Conservation (phyloP, 2,113 vertebrate species). For the Myrmecophaga tridactyla region DNA sequence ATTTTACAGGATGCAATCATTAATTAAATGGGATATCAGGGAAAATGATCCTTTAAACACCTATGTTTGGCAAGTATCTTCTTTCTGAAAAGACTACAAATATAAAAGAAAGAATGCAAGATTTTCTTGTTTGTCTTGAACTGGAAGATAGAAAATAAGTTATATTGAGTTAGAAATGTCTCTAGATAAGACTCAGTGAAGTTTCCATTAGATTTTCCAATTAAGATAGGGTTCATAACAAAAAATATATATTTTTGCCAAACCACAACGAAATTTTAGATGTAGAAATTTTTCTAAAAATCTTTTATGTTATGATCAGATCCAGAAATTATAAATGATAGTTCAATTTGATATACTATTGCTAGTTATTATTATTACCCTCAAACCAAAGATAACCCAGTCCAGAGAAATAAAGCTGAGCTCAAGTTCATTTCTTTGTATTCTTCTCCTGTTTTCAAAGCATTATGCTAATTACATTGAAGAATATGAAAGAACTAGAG, state of each 20-base stretch:
- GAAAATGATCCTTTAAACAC: slow-evolving; percentile 24
- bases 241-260: slow-evolving; percentile 52
- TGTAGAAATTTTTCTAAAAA: slow-evolving; percentile 19
- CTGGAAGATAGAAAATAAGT: slow-evolving; percentile 57
- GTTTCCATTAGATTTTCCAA: slow-evolving; percentile 68
- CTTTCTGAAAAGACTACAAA: slow-evolving; percentile 45
- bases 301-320: slow-evolving; percentile 48
- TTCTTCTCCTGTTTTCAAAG: background rate
- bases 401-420: background rate
- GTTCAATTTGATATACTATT: slow-evolving; percentile 37
- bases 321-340: slow-evolving; percentile 56
- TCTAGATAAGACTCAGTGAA: slow-evolving; percentile 55
- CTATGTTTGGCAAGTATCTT: background rate
- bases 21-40: background rate
- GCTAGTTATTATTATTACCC: slow-evolving; percentile 42
- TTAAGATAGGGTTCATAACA: slow-evolving; percentile 61
- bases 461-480: background rate
- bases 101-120: slow-evolving; percentile 24
- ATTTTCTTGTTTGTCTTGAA: slow-evolving; percentile 53
- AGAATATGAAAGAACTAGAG: background rate
- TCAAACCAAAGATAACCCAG: slow-evolving; percentile 53
- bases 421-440: background rate
- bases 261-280: slow-evolving; percentile 70
- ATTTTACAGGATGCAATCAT: background rate
- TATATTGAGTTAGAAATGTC: slow-evolving; percentile 52